phyloP scores from a whole-genome alignment of 2,888 invertebrate species.

The Elegia similella region DNA sequence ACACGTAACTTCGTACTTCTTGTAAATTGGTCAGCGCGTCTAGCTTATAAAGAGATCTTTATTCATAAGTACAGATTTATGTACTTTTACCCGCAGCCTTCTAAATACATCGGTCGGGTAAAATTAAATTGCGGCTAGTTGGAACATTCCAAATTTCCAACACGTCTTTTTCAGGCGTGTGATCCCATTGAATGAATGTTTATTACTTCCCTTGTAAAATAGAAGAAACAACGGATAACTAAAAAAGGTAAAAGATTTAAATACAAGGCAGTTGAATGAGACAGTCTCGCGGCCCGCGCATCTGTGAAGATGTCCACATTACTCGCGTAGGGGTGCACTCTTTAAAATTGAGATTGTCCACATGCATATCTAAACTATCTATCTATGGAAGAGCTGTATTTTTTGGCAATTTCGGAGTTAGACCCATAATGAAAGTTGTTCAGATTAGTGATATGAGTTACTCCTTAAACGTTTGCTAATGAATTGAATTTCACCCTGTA shows the following conservation, averaged over 20 bases:
- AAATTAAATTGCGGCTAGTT: background rate
- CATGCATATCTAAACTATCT: no score
- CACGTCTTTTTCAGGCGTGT: constrained; percentile 1
- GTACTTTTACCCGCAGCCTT: no score
- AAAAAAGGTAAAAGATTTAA: constrained; percentile 5
- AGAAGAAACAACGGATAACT: background rate
- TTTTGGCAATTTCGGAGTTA: no score
- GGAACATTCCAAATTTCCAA: background rate
- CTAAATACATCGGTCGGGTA: background rate
- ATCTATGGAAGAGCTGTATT: no score
- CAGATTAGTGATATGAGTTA: no score
- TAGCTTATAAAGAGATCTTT: no score
- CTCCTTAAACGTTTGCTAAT: no score
- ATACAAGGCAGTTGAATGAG: constrained; percentile 13
- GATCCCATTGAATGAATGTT: constrained; percentile 1
- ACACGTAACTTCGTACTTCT: no score
- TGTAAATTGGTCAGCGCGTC: no score
- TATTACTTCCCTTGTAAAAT: constrained; percentile 12
- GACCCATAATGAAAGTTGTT: no score
- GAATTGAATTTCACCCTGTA: no score
- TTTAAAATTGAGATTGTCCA: constrained; percentile 1
- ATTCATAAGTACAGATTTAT: no score
- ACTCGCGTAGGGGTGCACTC: background rate
- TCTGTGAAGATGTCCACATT: background rate
- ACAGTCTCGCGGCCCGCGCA: background rate